A percentile compares a stretch with the other conserved stretches of the same genome.
phyloP scores from a whole-genome alignment of 1,140 invertebrate genomes.

The Polyergus mexicanus region DNA sequence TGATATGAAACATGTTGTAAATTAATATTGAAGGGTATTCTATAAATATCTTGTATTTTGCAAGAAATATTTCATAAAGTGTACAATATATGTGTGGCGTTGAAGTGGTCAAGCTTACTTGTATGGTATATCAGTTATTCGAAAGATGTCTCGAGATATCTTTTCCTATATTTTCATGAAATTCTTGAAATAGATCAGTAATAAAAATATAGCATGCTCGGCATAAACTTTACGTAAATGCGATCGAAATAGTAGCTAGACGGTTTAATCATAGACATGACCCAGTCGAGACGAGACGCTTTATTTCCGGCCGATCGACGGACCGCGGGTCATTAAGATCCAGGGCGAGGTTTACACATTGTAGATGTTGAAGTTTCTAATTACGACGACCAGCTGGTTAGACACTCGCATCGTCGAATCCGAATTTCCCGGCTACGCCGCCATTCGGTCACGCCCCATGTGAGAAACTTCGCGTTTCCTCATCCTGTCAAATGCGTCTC shows the following conservation, averaged over 20 bases:
- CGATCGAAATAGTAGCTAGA: constrained; percentile 25
- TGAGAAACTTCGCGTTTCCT: constrained; percentile 55
- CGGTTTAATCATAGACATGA: constrained; percentile 60
- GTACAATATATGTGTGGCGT: neutral
- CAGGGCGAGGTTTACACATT: constrained; percentile 41
- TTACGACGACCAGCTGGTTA: constrained; percentile 56
- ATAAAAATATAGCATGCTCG: neutral
- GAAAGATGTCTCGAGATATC: neutral
- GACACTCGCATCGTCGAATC: constrained; percentile 52
- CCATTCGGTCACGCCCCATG: constrained; percentile 60
- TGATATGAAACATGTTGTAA: neutral
- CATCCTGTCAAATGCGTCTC: constrained; percentile 58
- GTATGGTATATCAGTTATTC: neutral
- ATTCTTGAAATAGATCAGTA: neutral
- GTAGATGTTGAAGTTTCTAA: constrained; percentile 59
- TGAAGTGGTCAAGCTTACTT: neutral
- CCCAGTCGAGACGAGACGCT: constrained; percentile 53
- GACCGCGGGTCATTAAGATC: constrained; percentile 51
- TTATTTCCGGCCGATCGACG: constrained; percentile 62
- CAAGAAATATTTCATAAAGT: neutral
- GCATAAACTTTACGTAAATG: constrained; percentile 41
- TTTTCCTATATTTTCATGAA: neutral
- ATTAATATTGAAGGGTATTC: too few relatives aligned
- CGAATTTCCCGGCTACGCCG: constrained; percentile 41
- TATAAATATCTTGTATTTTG: neutral